Evolutionary conservation across 2,888 invertebrate genomes (phyloP), one percentile per base, ranked within the genome.

Genomic region (Pterostichus madidus): DNA sequence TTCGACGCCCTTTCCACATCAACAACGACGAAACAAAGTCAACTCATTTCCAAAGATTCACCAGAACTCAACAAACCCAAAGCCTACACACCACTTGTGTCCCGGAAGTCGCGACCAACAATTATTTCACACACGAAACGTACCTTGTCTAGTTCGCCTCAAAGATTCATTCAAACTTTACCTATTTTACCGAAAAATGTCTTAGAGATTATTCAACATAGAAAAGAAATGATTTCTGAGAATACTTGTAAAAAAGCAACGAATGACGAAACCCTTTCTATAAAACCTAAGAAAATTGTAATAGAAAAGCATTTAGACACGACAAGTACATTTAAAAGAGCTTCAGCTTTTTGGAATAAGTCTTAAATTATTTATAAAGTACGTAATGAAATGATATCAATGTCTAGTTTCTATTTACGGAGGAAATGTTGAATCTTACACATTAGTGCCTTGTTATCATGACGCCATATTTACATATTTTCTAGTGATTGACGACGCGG

Each of bases 331-430:
- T 90, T 90, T 85, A 87, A 88, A 83, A 90, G 88, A 85, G 90
- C 89, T n/a, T 87, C 89, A 1, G 89, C 89, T 39, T 90, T 90
- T 87, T 90, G 90, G 90, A 90, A 89, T 84, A 86, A 87, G 73
- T 87, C 88, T 11, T 88, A 88, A 87, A 59, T 24, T 24, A 24
- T 24, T 24, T 24, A 59, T 15, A 13, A 71, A 15, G 15, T 44
- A 44, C 68, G 68, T 71, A 71, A 39, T 71, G 17, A 44, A 44
- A 17, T 44, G 39, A 71, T 64, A 64, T 39, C 6, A 39, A 1
- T 44, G 68, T 68, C 15, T 71, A 71, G 44, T 71, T 71, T 44
- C 39, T 44, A 64, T 44, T 71, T 71, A 71, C 44, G 44, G 11
- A 13, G 39, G 39, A 39, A 44, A 44, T 44, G 15, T 68, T n/a